A percentile compares a stretch with the other conserved stretches of the same genome.
Evolutionary conservation across 1,140 invertebrate species (phyloP).

Genomic region (Trichomalopsis sarcophagae): DNA sequence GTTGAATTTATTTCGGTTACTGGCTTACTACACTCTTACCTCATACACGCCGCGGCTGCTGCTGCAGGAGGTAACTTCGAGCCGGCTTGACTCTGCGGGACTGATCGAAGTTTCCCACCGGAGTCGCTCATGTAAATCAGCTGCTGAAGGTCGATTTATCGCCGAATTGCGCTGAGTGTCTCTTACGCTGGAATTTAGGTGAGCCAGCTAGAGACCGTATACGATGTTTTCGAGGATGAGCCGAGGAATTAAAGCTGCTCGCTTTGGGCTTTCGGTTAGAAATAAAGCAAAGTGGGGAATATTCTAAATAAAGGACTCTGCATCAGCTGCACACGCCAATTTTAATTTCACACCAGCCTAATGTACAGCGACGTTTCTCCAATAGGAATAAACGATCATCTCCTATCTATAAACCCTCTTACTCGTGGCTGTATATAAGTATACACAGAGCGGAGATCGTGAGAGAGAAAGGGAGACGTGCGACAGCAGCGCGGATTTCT

Average conservation of each 20-base stretch:
- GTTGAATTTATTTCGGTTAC: slow-evolving; percentile 39
- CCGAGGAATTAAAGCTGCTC: no score
- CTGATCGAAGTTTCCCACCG: slow-evolving; percentile 4
- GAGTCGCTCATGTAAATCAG: slow-evolving; percentile 35
- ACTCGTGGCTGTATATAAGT: background rate
- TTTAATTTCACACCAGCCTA: slow-evolving; percentile 42
- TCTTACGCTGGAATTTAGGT: background rate
- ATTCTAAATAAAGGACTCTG: no score
- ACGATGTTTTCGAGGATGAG: no score
- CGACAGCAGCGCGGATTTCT: background rate
- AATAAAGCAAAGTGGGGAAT: no score
- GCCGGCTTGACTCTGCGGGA: background rate
- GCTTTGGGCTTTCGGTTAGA: no score
- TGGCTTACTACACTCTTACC: background rate
- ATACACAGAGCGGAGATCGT: background rate
- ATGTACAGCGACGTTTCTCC: slow-evolving; percentile 1
- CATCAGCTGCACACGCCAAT: background rate
- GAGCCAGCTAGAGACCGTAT: no score
- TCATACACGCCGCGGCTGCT: background rate
- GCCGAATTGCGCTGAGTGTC: background rate
- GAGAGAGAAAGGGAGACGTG: background rate
- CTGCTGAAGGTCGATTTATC: slow-evolving; percentile 22
- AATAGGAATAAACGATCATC: background rate
- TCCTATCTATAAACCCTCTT: background rate
- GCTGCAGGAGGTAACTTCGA: background rate